Percentiles rank a stretch among this genome's conserved stretches.
These are phyloP conservation scores for Gallinago undulata DNA, from an alignment of 2,113 vertebrate species.

Conservation along the genomic window DNA sequence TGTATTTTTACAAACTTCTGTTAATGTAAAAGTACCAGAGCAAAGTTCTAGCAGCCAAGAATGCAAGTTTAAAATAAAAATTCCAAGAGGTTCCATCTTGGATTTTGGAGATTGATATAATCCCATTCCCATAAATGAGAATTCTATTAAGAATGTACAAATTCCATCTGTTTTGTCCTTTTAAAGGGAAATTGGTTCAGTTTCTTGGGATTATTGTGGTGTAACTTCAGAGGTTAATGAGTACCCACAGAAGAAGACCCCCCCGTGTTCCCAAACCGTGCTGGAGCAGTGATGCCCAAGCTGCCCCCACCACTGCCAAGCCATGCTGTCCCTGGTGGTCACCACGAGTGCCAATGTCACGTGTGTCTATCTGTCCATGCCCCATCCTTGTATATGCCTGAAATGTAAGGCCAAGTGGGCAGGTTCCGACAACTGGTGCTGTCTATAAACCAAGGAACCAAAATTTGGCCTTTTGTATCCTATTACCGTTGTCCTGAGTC, in stretches of 20 bases:
- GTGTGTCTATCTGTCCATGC: not conserved
- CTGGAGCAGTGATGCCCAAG: not conserved
- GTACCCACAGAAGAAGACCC: not conserved
- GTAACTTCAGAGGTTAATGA: not conserved
- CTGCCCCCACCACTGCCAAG: not conserved
- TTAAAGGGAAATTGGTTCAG: slow-evolving; percentile 28
- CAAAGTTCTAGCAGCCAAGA: slow-evolving; percentile 23
- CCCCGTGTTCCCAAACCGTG: rapidly evolving
- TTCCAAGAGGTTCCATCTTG: slow-evolving; percentile 29
- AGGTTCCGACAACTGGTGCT: not conserved
- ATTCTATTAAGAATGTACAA: not conserved
- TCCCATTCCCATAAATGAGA: slow-evolving; percentile 22
- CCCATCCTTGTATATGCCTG: not conserved
- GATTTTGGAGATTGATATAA: slow-evolving; percentile 17
- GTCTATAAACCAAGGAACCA: not conserved
- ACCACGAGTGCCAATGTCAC: rapidly evolving
- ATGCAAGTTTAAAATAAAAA: not conserved
- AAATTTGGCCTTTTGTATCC: not conserved
- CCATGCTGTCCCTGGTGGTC: not conserved
- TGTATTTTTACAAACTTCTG: slow-evolving; percentile 47
- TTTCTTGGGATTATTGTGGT: slow-evolving; percentile 23
- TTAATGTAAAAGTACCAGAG: not conserved
- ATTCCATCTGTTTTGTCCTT: slow-evolving; percentile 43
- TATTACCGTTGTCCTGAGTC: not conserved
- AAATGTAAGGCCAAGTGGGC: not conserved